Conservation (phyloP, 2,888 invertebrate genomes). For the Helicoverpa assulta region DNA sequence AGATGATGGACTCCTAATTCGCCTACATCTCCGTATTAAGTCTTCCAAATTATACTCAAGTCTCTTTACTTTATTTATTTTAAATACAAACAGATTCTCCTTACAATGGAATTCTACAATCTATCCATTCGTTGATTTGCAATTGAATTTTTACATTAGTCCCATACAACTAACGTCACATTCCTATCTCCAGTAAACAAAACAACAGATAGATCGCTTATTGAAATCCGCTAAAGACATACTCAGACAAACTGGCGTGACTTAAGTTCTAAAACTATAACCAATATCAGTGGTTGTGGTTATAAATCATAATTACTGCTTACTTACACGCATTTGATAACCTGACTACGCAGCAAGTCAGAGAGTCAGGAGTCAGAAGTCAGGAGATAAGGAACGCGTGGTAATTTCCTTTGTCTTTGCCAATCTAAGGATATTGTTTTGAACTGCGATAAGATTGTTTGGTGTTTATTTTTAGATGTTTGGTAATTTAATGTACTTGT, state of each 20-base stretch:
- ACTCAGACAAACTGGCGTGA: slow-evolving; percentile 34
- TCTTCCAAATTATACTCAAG: no score
- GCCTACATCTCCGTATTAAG: no score
- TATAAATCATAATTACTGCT: slow-evolving; percentile 49
- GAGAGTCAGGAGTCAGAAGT: slow-evolving; percentile 25
- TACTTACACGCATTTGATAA: slow-evolving; percentile 61
- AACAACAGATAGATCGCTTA: no score
- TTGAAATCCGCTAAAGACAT: not conserved
- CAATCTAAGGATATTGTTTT: not conserved
- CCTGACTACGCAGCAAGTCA: slow-evolving; percentile 62
- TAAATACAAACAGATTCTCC: no score
- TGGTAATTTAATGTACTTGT: not conserved
- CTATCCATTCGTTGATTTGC: no score
- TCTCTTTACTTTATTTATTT: no score
- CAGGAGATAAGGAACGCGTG: slow-evolving; percentile 31
- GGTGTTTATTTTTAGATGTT: slow-evolving; percentile 9
- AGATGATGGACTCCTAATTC: no score
- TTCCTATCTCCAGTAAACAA: no score
- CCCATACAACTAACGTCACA: no score
- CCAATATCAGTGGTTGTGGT: not conserved
- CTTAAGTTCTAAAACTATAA: slow-evolving; percentile 34
- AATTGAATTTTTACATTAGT: no score
- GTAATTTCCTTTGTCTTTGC: slow-evolving; percentile 47
- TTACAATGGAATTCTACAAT: no score
- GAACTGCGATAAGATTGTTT: slow-evolving; percentile 6